Evolutionary conservation across 2,113 vertebrate species (phyloP).

Genomic region (Platysteira castanea): DNA sequence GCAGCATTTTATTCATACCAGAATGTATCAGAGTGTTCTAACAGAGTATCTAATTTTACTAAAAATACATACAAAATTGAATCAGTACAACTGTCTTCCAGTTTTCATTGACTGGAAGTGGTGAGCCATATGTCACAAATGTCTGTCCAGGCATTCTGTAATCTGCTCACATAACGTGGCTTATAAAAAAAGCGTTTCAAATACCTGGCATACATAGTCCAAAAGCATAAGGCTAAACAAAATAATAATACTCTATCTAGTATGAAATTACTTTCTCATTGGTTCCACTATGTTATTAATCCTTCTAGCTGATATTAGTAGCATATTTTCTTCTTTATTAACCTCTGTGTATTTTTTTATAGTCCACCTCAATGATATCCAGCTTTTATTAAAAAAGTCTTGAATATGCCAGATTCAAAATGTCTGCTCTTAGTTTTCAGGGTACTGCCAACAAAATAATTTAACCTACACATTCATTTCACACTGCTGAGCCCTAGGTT

Average conservation of each 20-base stretch:
- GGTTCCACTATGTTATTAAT: background rate
- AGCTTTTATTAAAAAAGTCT: background rate
- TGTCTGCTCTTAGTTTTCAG: constrained; percentile 17
- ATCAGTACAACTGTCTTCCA: background rate
- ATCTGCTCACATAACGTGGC: background rate
- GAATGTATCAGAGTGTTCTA: background rate
- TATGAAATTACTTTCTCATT: background rate
- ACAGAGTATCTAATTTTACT: background rate
- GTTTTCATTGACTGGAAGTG: background rate
- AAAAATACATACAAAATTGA: background rate
- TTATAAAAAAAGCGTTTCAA: background rate
- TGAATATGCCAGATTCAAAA: constrained; percentile 35
- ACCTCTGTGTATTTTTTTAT: background rate
- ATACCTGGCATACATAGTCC: background rate
- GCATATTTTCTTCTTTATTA: background rate
- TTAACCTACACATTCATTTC: constrained; percentile 25
- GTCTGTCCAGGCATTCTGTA: background rate
- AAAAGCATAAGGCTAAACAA: background rate
- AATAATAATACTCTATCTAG: background rate
- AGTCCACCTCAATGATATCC: background rate
- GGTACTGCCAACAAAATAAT: constrained; percentile 7
- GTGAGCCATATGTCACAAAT: background rate
- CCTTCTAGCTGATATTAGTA: background rate
- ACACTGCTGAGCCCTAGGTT: background rate
- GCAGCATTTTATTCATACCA: background rate